These are phyloP conservation scores for Megalonaias nervosa DNA, from an alignment of 1,140 invertebrate species.

Conservation along the genomic window DNA sequence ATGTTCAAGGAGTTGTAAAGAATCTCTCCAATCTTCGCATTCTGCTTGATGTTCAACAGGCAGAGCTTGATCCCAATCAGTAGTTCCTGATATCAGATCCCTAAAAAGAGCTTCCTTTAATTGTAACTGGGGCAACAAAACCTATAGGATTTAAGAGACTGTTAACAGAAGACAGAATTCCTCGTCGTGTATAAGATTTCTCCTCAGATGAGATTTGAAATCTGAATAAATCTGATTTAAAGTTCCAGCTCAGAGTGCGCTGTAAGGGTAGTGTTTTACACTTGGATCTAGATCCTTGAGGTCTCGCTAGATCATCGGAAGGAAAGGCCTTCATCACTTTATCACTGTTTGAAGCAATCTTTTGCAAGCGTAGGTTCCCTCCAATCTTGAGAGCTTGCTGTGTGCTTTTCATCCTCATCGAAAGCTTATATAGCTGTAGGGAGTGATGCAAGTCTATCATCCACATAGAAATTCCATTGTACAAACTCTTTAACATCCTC, in stretches of 20 bases:
- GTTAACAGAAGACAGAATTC: constrained; percentile 13
- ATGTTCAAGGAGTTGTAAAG: not conserved
- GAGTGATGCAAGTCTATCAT: constrained; percentile 5
- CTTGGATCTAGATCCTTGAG: constrained; percentile 15
- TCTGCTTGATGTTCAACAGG: not conserved
- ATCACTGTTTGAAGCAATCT: constrained; percentile 18
- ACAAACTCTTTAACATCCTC: constrained; percentile 33
- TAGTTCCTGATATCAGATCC: not conserved
- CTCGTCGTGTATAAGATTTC: constrained; percentile 25
- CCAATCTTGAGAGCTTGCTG: no score
- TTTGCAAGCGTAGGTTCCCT: not conserved
- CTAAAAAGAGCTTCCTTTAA: constrained; percentile 4
- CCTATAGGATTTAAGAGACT: constrained; percentile 7
- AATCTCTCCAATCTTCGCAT: not conserved
- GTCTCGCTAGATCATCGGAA: constrained; percentile 5
- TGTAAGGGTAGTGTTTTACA: constrained; percentile 14
- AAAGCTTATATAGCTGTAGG: not conserved
- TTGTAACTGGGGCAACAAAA: constrained; percentile 4
- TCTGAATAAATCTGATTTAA: constrained; percentile 27
- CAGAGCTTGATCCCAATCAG: constrained; percentile 15
- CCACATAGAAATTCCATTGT: constrained; percentile 24
- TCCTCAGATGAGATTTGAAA: constrained; percentile 7
- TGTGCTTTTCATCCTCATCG: no score
- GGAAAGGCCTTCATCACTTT: constrained; percentile 21
- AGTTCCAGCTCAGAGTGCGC: constrained; percentile 26